These are phyloP conservation scores for Nasonovia ribisnigri DNA, from an alignment of 2,888 invertebrate species.

Conservation along the genomic window DNA sequence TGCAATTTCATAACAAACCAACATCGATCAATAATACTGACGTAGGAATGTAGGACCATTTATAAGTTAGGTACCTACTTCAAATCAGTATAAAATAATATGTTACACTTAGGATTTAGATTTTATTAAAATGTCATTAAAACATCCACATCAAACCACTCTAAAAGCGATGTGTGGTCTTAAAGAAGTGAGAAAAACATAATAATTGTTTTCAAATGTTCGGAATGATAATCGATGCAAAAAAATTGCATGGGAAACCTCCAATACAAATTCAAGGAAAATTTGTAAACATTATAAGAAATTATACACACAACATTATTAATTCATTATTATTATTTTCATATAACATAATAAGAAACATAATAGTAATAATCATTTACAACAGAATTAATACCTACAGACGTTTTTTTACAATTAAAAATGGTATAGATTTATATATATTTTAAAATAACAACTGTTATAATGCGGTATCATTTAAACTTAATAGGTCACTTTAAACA, in stretches of 20 bases:
- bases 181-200: not conserved
- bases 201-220: not conserved
- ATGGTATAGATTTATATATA: not conserved
- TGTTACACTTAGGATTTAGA: not conserved
- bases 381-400: slow-evolving; percentile 23
- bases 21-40: not conserved
- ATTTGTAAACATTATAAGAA: not conserved
- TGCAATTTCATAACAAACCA: not conserved
- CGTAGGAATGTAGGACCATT: not conserved
- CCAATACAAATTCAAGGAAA: not conserved
- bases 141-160: not conserved
- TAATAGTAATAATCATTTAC: slow-evolving; percentile 15
- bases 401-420: not conserved
- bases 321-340: slow-evolving; percentile 25
- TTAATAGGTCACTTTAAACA: slow-evolving; percentile 35
- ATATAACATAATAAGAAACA: slow-evolving; percentile 11
- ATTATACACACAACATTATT: not conserved
- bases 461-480: slow-evolving; percentile 23
- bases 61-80: too few relatives aligned
- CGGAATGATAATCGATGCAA: not conserved
- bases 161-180: not conserved
- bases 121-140: not conserved
- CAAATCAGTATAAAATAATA: not conserved
- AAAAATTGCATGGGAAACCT: not conserved
- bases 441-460: slow-evolving; percentile 40